Conservation (phyloP, 2,113 vertebrate genomes). For the Grammomys surdaster region DNA sequence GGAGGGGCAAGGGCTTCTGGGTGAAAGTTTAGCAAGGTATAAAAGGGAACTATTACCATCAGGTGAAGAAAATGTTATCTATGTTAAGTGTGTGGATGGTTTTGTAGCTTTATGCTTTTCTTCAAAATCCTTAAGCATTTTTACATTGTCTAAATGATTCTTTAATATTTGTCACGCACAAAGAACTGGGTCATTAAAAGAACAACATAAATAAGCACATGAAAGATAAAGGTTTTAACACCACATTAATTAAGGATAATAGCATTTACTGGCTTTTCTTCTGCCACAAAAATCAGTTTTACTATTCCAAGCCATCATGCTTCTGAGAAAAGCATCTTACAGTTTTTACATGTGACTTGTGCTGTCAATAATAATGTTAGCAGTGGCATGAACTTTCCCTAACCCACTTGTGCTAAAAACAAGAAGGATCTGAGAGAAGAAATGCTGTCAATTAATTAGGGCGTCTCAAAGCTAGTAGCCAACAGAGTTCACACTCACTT, state of each 20-base stretch:
- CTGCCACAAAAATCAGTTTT: not conserved
- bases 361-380: not conserved
- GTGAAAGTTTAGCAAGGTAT: not conserved
- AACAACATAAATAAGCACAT: not conserved
- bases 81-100: not conserved
- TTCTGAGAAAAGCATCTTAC: not conserved
- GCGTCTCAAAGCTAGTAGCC: not conserved
- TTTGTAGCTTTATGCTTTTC: not conserved
- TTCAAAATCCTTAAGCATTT: not conserved
- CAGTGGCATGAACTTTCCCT: not conserved
- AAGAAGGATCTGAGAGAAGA: constrained; percentile 9
- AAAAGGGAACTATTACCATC: not conserved
- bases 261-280: not conserved
- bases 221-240: not conserved
- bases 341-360: not conserved
- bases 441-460: not conserved
- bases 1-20: not conserved
- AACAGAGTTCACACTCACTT: not conserved
- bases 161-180: not conserved
- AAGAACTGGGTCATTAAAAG: not conserved
- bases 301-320: not conserved
- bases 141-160: not conserved
- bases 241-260: not conserved
- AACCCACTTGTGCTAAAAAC: not conserved
- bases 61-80: not conserved